Percentiles rank a stretch among this genome's conserved stretches.
These are phyloP conservation scores for Apostichopus leukothele DNA, from an alignment of 53 echinoderm and acorn worm species.

Conservation along the genomic window DNA sequence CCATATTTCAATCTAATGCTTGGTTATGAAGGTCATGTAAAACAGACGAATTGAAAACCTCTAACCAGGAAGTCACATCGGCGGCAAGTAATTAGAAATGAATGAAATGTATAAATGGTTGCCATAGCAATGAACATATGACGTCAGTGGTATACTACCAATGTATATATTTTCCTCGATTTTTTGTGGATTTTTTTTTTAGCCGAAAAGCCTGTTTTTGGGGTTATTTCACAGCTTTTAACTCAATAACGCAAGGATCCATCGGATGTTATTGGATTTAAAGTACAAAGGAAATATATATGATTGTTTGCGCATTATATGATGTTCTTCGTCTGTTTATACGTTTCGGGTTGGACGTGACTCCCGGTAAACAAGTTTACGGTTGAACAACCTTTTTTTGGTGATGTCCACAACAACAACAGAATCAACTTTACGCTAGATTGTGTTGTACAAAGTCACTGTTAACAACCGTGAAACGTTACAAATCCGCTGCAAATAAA, in stretches of 20 bases:
- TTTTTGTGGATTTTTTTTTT: neutral
- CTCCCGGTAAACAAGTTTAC: too few relatives aligned
- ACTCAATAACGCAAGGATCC: neutral
- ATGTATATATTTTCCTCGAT: conserved; percentile 4
- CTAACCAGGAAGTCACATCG: conserved; percentile 26
- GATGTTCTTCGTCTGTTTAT: too few relatives aligned
- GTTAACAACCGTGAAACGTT: too few relatives aligned
- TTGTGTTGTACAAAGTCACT: too few relatives aligned
- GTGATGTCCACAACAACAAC: too few relatives aligned
- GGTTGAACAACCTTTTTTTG: too few relatives aligned
- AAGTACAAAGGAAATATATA: neutral
- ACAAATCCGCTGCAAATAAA: too few relatives aligned
- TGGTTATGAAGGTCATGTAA: conserved; percentile 9
- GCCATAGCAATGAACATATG: neutral
- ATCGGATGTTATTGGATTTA: neutral
- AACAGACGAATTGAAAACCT: conserved; percentile 12
- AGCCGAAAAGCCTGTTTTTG: neutral
- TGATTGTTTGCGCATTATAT: too few relatives aligned
- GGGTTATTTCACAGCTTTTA: neutral
- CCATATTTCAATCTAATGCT: conserved; percentile 17
- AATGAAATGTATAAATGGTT: conserved; percentile 35
- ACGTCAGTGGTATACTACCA: neutral
- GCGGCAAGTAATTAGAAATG: conserved; percentile 33
- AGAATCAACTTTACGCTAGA: too few relatives aligned
- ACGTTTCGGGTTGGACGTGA: too few relatives aligned